Base-by-base conservation (phyloP, 2,888 invertebrate genomes). In the Itoplectis maculator region DNA sequence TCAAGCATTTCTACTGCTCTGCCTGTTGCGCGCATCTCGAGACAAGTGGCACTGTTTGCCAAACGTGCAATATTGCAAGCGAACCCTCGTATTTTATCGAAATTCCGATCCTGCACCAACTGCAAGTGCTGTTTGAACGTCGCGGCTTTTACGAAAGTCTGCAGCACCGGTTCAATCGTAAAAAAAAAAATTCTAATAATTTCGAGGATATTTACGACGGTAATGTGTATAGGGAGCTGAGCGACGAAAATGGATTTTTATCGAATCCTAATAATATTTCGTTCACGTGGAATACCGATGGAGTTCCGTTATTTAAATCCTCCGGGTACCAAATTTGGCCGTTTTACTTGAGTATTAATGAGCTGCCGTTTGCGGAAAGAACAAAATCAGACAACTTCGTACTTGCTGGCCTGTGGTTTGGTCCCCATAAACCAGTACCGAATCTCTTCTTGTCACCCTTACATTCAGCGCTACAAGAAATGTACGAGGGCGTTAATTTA, bases 131-230 rank as follows among this genome's bases (percentile, higher is more conserved):
- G 6, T 82, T 78, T 18, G 42, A 74, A 45, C 61, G 79, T 29
- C 63, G 40, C 37, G 82, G 61, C 7, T 85, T 85, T 54, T 23
- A 40, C 9, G 42, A 68, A 0, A 23, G 35, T 1, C 59, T 82
- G 54, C 68, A 76, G 9, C 40, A 45, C 20, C 77, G 81, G 18
- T 80, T 77, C 29, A 70, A 51, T 35, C 49, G 81, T 47, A n/a
- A 61, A 40, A 84, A 81, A 54, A 9, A 42, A 51, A 73, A 80
- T 35, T 37, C 51, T 11, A 20, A 47, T 9, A 79, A 82, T 79
- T 77, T 63, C 15, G 81, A 86, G 56, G 84, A 86, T 49, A 81
- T 85, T 13, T 83, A 80, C 40, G 85, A 85, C 51, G 86, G 86
- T 0, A 13, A 37, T 11, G 40, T 86, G 8, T 83, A 86, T 65